Conservation (phyloP, 2,888 invertebrate species). For the Cynaeus angustus region DNA sequence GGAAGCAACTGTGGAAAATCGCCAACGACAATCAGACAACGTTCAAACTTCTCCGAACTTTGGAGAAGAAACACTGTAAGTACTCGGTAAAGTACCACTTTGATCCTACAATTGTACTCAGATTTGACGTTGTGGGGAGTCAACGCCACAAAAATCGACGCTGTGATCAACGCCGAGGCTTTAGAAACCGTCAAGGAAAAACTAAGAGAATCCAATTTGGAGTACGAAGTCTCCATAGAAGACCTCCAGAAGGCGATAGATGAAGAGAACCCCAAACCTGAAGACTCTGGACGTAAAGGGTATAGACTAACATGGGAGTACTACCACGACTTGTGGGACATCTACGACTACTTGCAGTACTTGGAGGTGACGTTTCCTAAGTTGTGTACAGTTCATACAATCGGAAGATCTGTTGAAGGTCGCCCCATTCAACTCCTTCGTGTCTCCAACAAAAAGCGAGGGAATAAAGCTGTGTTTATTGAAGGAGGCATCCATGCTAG, state of each 20-base stretch:
- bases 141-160: constrained; percentile 78
- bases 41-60: constrained; percentile 72
- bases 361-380: constrained; percentile 83
- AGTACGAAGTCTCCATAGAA: constrained; percentile 81
- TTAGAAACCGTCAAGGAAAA: constrained; percentile 77
- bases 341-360: constrained; percentile 82
- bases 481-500: constrained; percentile 90
- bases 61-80: constrained; percentile 77
- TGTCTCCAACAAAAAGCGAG: constrained; percentile 77
- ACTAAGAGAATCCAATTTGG: constrained; percentile 77
- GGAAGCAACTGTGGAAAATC: constrained; percentile 86
- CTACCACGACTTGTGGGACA: constrained; percentile 81
- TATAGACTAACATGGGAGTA: constrained; percentile 85
- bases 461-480: constrained; percentile 78
- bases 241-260: constrained; percentile 87
- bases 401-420: constrained; percentile 85
- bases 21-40: constrained; percentile 74
- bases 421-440: constrained; percentile 81
- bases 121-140: constrained; percentile 71
- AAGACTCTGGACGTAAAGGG: constrained; percentile 74
- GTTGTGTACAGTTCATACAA: constrained; percentile 81
- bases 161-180: constrained; percentile 79
- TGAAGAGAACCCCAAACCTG: constrained; percentile 82
- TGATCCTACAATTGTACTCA: neutral
- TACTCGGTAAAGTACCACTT: neutral